Percentiles rank a stretch among this genome's conserved stretches.
Evolutionary conservation across 2,797 vertebrate genomes (phyloP).

Genomic region (Syngnathus acus): DNA sequence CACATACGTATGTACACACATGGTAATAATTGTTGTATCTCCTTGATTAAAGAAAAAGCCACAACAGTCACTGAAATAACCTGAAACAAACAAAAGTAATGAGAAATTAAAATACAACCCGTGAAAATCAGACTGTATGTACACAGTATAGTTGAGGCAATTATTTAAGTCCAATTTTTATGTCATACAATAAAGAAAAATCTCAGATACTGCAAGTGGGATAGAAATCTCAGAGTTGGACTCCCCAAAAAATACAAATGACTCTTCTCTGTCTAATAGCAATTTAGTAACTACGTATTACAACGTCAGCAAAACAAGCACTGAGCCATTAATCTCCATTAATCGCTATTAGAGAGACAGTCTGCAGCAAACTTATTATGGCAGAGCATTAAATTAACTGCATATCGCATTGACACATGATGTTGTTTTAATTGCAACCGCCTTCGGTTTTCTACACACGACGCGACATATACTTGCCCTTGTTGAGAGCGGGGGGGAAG

Average conservation of each 20-base stretch:
- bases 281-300: background rate
- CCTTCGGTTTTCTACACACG: constrained; percentile 1
- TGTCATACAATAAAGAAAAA: background rate
- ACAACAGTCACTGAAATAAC: background rate
- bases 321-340: background rate
- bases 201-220: background rate
- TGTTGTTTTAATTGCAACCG: constrained; percentile 10
- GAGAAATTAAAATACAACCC: too few relatives aligned
- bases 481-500: constrained; percentile 6
- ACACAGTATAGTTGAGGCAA: background rate
- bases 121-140: too few relatives aligned
- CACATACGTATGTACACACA: background rate
- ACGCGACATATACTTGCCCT: constrained; percentile 3
- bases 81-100: too few relatives aligned
- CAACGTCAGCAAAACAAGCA: background rate
- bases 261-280: background rate
- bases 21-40: too few relatives aligned
- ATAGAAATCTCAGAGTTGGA: background rate
- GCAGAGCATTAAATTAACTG: background rate
- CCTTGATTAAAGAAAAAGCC: too few relatives aligned
- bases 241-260: background rate
- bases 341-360: too few relatives aligned
- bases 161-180: background rate
- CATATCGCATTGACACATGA: constrained; percentile 16
- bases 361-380: background rate